Percentiles rank a stretch among this genome's conserved stretches.
These are phyloP conservation scores for Eubasilissa splendida DNA, from an alignment of 2,888 invertebrate species.

Conservation along the genomic window DNA sequence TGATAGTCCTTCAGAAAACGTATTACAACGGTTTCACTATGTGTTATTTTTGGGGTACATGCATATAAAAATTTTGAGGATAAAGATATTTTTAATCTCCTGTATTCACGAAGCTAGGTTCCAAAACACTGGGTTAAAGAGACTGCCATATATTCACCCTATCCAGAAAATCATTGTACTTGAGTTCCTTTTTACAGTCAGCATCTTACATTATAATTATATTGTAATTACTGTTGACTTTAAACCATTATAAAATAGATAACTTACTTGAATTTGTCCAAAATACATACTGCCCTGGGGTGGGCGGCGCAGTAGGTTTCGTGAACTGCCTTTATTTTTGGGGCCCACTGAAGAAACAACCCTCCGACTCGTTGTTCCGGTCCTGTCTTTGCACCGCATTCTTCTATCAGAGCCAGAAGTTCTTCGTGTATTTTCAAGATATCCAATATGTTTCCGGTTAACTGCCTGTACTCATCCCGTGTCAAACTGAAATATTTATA, in stretches of 20 bases:
- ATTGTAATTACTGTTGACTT: no score
- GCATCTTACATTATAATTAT: no score
- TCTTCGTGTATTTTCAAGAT: slow-evolving; percentile 89
- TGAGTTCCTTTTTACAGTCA: no score
- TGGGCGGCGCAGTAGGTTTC: slow-evolving; percentile 93
- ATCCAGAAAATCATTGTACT: no score
- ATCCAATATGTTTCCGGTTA: slow-evolving; percentile 92
- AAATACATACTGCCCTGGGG: slow-evolving; percentile 93
- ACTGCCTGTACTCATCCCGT: slow-evolving; percentile 87
- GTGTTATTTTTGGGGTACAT: no score
- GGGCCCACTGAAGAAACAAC: slow-evolving; percentile 89
- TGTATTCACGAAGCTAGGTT: no score
- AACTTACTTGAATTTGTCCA: slow-evolving; percentile 92
- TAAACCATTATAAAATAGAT: neutral
- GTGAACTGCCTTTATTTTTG: slow-evolving; percentile 87
- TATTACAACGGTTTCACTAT: no score
- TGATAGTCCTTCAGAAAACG: no score
- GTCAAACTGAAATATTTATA: slow-evolving; percentile 73
- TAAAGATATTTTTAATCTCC: no score
- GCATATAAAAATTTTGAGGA: no score
- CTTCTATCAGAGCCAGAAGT: slow-evolving; percentile 84
- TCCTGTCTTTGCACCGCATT: slow-evolving; percentile 80
- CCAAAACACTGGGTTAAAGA: no score
- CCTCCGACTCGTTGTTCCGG: slow-evolving; percentile 91
- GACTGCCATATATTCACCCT: no score